Evolutionary conservation across 2,113 vertebrate genomes (phyloP), one percentile per base, ranked within the genome.

Genomic region (Hylia prasina): DNA sequence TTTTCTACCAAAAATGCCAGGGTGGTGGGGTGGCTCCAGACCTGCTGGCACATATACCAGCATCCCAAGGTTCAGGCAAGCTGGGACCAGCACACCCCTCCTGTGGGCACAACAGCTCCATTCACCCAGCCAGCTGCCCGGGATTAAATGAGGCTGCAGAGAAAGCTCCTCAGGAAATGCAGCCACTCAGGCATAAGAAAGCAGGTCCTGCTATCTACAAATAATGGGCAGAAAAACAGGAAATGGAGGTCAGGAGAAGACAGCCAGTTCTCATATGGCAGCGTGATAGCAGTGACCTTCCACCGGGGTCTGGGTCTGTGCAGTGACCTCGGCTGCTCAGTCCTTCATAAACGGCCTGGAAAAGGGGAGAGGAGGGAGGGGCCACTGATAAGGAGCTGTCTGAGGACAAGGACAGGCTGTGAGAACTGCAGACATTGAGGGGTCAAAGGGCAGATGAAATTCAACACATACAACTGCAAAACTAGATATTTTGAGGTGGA

Each of bases 181-280:
- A 77, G 71, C 33, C 28, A 0, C 30, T 76, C 3, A 8, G 71
- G 79, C 35, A 1, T 57, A 82, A 94, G 75, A 76, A 77, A 90
- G 61, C 0, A 0, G 15, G 82, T 73, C 88, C 76, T 88, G 68
- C 42, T 88, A 35, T 76, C 66, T 83, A 11, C n/a, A 93, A 87
- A 80, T 65, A 94, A 79, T 0, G 5, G 78, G 61, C 27, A 89
- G 79, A 80, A 94, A 95, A 94, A 92, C 71, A 94, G 90, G 95
- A 95, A 95, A 58, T 0, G 0, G 79, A 78, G 94, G 86, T 81
- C 88, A 81, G 71, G 82, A 94, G 60, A 17, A 94, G 72, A 40
- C 81, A 86, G 54, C 5, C 77, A 24, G 47, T 69, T 86, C 85
- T 93, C 82, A 63, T 54, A 24, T 1, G 4, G 75, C 65, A 42